phyloP scores from a whole-genome alignment of 2,113 vertebrate species.

The Ammodytes dubius region DNA sequence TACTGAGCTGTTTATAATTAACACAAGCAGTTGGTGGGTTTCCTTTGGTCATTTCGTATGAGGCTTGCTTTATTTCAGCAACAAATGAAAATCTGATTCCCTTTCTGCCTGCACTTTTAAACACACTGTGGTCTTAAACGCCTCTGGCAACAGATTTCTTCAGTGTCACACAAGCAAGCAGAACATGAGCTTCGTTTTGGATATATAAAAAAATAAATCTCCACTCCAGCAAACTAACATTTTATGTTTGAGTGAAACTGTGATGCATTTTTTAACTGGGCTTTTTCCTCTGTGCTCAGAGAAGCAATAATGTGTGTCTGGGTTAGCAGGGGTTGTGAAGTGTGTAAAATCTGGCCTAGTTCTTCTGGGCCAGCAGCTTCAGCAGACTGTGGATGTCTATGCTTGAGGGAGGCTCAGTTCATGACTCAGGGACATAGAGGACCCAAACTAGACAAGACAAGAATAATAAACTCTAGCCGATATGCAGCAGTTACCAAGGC shows the following conservation, averaged over 20 bases:
- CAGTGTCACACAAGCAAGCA: not conserved
- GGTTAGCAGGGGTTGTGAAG: constrained; percentile 76
- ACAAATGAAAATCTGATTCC: constrained; percentile 27
- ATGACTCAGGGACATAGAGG: constrained; percentile 72
- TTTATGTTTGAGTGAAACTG: constrained; percentile 13
- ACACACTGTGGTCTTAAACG: not conserved
- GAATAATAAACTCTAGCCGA: constrained; percentile 25
- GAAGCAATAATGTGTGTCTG: constrained; percentile 67
- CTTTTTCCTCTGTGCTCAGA: constrained; percentile 34
- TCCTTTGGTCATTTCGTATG: constrained; percentile 16
- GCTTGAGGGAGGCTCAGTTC: constrained; percentile 71
- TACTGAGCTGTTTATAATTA: not conserved
- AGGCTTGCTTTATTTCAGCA: constrained; percentile 39
- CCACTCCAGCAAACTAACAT: constrained; percentile 11
- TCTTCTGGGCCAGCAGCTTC: constrained; percentile 80
- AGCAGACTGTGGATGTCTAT: constrained; percentile 68
- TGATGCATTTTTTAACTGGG: constrained; percentile 18
- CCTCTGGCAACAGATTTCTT: constrained; percentile 9
- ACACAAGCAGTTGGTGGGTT: constrained; percentile 6
- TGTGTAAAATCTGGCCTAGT: constrained; percentile 86
- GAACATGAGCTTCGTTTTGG: constrained; percentile 17
- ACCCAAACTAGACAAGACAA: constrained; percentile 27
- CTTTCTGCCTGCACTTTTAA: constrained; percentile 21
- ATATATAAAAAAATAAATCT: not conserved
- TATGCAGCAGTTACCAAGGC: constrained; percentile 32